These are phyloP conservation scores for Ctenodactylus gundi DNA, from an alignment of 2,113 vertebrate species.

Conservation along the genomic window DNA sequence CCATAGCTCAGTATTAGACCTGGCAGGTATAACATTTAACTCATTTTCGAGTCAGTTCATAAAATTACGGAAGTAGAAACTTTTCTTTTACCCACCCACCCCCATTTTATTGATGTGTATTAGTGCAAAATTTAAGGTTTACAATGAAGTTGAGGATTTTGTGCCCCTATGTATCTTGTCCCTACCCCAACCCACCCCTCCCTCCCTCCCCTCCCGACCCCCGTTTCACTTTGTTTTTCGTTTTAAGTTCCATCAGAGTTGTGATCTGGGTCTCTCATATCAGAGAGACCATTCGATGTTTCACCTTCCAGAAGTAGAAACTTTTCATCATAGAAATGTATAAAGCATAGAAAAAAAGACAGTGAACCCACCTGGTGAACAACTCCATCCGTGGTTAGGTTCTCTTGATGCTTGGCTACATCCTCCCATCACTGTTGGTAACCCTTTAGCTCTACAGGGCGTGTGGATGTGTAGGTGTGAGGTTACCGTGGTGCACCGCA, in stretches of 20 bases:
- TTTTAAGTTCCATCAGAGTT: too few species aligned
- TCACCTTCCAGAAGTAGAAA: too few species aligned
- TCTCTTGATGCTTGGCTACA: not conserved
- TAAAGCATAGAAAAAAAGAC: slow-evolving; percentile 36
- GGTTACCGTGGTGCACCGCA: not conserved
- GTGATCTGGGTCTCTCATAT: too few species aligned
- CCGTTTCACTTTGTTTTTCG: too few species aligned
- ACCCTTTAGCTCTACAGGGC: not conserved
- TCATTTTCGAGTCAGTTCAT: slow-evolving; percentile 4
- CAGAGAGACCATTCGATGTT: too few species aligned
- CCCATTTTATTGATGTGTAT: too few species aligned
- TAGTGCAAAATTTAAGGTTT: too few species aligned
- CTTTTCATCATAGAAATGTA: slow-evolving; percentile 15
- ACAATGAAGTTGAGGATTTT: too few species aligned
- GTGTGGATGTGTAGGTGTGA: not conserved
- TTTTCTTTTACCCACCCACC: too few species aligned
- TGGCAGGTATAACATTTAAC: slow-evolving; percentile 20
- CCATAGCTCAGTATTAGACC: slow-evolving; percentile 26
- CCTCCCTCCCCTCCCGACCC: too few species aligned
- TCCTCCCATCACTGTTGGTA: not conserved
- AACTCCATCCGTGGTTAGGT: not conserved
- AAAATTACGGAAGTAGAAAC: slow-evolving; percentile 17
- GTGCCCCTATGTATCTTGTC: too few species aligned
- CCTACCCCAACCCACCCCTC: too few species aligned
- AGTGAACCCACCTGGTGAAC: not conserved